A percentile compares a stretch with the other conserved stretches of the same genome.
phyloP scores from a whole-genome alignment of 1,140 invertebrate species.

The Archegozetes longisetosus region DNA sequence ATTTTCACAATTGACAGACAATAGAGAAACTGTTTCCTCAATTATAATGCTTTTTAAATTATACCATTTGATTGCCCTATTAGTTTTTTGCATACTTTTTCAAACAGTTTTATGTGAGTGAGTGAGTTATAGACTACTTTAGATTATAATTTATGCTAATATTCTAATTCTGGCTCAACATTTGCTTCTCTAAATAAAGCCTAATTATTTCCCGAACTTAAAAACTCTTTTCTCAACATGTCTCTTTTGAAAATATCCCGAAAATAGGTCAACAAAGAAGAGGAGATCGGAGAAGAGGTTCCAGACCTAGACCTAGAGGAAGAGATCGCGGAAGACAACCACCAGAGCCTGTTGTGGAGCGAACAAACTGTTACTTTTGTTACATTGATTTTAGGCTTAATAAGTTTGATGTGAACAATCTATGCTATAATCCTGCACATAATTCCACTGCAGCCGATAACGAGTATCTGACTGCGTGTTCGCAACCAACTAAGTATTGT shows the following conservation, averaged over 20 bases:
- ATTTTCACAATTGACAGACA: no score
- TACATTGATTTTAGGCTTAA: background rate
- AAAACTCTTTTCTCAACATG: no score
- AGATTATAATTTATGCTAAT: background rate
- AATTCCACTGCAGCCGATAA: constrained; percentile 6
- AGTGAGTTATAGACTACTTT: background rate
- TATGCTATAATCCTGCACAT: constrained; percentile 5
- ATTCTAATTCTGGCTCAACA: no score
- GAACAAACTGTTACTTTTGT: background rate
- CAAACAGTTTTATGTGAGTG: background rate
- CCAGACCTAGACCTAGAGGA: background rate
- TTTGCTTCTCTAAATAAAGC: no score
- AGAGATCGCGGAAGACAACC: background rate
- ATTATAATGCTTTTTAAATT: background rate
- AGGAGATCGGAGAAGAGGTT: background rate
- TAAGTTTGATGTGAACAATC: background rate
- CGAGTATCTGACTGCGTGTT: constrained; percentile 9
- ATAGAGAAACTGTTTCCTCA: no score
- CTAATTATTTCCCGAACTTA: no score
- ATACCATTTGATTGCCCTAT: background rate
- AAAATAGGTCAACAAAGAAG: background rate
- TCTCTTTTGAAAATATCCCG: no score
- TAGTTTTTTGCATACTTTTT: background rate
- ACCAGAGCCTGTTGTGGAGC: background rate
- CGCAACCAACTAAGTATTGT: constrained; percentile 4